Percentiles rank a stretch among this genome's conserved stretches.
phyloP scores from a whole-genome alignment of 2,888 invertebrate genomes.

The Eretmocerus hayati region DNA sequence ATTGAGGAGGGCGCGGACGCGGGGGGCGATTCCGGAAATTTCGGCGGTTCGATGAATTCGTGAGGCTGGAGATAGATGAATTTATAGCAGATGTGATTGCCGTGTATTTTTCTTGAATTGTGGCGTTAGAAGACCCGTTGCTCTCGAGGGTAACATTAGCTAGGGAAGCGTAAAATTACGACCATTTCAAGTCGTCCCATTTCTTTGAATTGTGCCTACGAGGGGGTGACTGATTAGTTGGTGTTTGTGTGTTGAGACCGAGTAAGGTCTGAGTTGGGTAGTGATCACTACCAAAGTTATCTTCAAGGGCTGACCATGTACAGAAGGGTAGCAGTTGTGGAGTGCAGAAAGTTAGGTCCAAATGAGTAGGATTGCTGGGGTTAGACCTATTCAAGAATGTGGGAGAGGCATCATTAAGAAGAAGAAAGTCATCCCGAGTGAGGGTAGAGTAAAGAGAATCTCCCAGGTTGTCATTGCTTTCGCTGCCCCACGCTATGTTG shows the following conservation, averaged over 20 bases:
- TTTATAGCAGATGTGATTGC: not conserved
- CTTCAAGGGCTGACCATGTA: constrained; percentile 3
- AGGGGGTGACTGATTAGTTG: not conserved
- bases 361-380: not conserved
- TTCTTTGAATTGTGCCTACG: not conserved
- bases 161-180: not conserved
- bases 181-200: not conserved
- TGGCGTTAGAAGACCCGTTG: not conserved
- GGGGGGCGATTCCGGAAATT: not conserved
- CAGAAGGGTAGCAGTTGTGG: constrained; percentile 1
- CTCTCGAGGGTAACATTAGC: not conserved
- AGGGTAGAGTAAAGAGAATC: not conserved
- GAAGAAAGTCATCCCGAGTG: constrained; percentile 1
- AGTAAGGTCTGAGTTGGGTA: not conserved
- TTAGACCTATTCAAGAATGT: constrained; percentile 4
- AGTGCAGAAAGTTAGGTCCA: constrained; percentile 14
- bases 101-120: not conserved
- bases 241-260: not conserved
- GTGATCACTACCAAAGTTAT: constrained; percentile 14
- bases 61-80: not conserved
- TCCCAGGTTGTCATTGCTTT: not conserved
- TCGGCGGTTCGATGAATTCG: not conserved
- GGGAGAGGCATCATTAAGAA: constrained; percentile 12
- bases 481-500: constrained; percentile 13
- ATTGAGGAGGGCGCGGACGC: not conserved